phyloP scores from a whole-genome alignment of 1,140 invertebrate genomes.

The Melanaphis sacchari region DNA sequence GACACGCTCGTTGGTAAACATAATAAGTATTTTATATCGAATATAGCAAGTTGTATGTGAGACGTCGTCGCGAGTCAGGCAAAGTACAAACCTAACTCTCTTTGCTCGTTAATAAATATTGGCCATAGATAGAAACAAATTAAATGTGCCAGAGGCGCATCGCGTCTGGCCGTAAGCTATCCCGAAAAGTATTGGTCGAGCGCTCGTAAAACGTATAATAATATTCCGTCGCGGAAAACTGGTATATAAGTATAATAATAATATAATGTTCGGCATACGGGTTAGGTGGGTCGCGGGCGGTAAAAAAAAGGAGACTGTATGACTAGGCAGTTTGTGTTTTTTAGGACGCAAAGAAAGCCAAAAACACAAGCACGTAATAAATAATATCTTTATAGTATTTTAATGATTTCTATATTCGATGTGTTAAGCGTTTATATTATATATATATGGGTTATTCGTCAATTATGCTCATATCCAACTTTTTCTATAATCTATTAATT shows the following conservation, averaged over 20 bases:
- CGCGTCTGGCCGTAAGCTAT: neutral
- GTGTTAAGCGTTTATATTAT: neutral
- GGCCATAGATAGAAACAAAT: neutral
- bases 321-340: conserved; percentile 4
- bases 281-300: neutral
- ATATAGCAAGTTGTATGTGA: neutral
- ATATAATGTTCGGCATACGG: neutral
- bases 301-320: neutral
- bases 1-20: neutral
- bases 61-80: neutral
- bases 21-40: neutral
- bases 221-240: neutral
- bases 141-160: neutral
- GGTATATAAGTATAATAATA: neutral
- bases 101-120: neutral
- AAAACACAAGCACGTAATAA: neutral
- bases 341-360: neutral
- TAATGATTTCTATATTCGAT: neutral
- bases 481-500: neutral
- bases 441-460: neutral
- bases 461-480: neutral
- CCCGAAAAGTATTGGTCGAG: neutral
- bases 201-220: conserved; percentile 1
- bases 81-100: neutral
- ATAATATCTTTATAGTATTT: neutral